Conservation (phyloP, 1,140 invertebrate genomes). For the Anastrepha ludens region DNA sequence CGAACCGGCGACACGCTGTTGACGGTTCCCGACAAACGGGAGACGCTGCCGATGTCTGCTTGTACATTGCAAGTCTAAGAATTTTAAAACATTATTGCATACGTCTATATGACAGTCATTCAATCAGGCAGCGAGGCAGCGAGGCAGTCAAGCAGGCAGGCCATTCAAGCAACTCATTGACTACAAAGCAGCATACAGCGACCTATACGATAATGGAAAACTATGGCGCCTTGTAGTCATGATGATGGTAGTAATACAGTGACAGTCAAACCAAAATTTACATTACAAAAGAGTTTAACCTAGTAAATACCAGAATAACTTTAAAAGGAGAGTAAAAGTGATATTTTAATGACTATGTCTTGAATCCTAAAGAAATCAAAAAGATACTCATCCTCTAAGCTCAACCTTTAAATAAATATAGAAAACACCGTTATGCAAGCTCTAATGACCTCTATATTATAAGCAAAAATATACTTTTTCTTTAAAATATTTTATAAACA, state of each 20-base stretch:
- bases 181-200: neutral
- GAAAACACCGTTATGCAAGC: no score
- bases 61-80: neutral
- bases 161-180: neutral
- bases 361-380: no score
- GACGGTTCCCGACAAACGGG: neutral
- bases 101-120: neutral
- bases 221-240: neutral
- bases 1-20: constrained; percentile 1
- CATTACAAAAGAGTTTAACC: neutral
- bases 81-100: neutral
- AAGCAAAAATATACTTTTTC: no score
- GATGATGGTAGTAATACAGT: neutral
- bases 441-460: no score
- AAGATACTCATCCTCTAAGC: no score
- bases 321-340: no score
- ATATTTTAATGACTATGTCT: no score
- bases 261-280: neutral
- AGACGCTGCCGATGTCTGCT: neutral
- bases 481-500: no score
- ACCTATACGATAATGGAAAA: neutral
- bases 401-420: no score
- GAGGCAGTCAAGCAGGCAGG: neutral
- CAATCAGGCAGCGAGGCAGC: constrained; percentile 11
- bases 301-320: no score